Conservation (phyloP, 2,797 vertebrate genomes). For the Taeniopygia guttata region DNA sequence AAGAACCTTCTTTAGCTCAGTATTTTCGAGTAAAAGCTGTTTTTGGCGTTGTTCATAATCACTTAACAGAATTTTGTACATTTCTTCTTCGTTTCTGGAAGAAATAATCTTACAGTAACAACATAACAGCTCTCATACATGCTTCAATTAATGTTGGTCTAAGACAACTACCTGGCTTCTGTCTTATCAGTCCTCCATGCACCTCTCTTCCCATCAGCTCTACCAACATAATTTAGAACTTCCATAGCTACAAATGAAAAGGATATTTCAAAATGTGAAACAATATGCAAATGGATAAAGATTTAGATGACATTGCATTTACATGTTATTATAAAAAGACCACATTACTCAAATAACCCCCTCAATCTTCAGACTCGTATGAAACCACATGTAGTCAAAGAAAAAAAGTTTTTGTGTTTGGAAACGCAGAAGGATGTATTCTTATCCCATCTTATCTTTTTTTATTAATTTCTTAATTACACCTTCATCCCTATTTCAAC, state of each 20-base stretch:
- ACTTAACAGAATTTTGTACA: conserved; percentile 90
- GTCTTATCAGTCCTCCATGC: conserved; percentile 92
- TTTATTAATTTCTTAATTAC: neutral
- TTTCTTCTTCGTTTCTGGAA: conserved; percentile 90
- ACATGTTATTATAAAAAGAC: neutral
- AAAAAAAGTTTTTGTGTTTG: neutral
- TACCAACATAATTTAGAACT: conserved; percentile 89
- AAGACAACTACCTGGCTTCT: conserved; percentile 79
- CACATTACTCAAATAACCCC: neutral
- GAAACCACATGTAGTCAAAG: neutral
- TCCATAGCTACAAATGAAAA: conserved; percentile 86
- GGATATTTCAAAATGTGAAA: conserved; percentile 51
- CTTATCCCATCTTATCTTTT: neutral
- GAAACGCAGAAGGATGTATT: neutral
- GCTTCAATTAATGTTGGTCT: neutral
- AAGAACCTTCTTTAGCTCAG: conserved; percentile 94
- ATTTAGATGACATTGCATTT: neutral
- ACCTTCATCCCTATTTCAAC: neutral
- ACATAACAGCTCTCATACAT: neutral
- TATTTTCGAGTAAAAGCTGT: conserved; percentile 89
- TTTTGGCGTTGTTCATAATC: conserved; percentile 91
- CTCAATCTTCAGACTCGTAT: neutral
- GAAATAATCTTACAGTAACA: conserved; percentile 44
- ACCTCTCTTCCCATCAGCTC: conserved; percentile 92
- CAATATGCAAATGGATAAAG: neutral